Base-by-base conservation (phyloP, 2,797 vertebrate species). In the Urocyon cinereoargenteus region DNA sequence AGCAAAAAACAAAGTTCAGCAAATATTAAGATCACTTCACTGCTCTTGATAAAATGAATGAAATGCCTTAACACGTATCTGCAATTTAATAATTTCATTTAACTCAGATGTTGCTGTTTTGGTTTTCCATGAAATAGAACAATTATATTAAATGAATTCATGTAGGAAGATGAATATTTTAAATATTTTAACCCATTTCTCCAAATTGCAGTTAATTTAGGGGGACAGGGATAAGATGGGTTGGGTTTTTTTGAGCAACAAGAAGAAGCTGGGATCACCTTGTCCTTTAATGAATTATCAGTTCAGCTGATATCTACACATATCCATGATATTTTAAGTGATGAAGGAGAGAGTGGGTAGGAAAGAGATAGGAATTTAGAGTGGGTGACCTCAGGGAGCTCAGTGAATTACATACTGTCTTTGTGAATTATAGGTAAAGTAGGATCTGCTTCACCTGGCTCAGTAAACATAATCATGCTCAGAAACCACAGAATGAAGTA, bases 71-170 rank as follows among this genome's bases (percentile, higher is more conserved):
- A 90, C 28, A 95, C 78, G 49, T 79, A 36, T 73, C 31, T 59
- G 22, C 10, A 21, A 70, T 53, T 94, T 68, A 88, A 87, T 81
- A 73, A 92, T 86, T 95, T 94, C 34, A 59, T 88, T 91, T 86
- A 84, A 78, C 34, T 79, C 36, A 92, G 49, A 88, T 82, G 34
- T 61, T 94, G 34, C 19, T 59, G 14, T 97, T 93, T 77, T 84
- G 85, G 40, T 55, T 97, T 95, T 89, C 19, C 16, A 85, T 79
- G 36, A 94, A 21, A 40, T 57, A 51, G 34, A 86, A 79, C 40
- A 95, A 49, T 21, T 36, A 72, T 57, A 94, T 53, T 73, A 92
- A 91, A 77, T 84, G 1, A 45, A 81, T 93, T 83, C 4, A 72
- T 31, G 22, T 62, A 34, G 61, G 13, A 77, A 78, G 28, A 78